These are phyloP conservation scores for human DNA, from an alignment of 2,113 vertebrate genomes.

Conservation along the genomic window GRCh38 chr4:142712001-142712500, in stretches of 20 bases:
- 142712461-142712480: neutral
- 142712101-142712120: neutral
- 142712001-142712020: too few species aligned
- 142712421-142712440: neutral
- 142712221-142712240: neutral
- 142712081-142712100: neutral
- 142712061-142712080: too few species aligned
- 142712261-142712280: neutral
- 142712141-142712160: neutral
- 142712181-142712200: neutral
- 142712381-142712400: neutral
- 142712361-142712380: neutral
- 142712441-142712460: neutral
- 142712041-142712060: too few species aligned
- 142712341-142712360: neutral
- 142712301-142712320: neutral
- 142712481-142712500: neutral
- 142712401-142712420: accelerated
- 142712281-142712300: neutral
- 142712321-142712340: neutral
- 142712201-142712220: neutral
- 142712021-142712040: too few species aligned
- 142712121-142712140: neutral
- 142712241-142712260: neutral
- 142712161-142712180: neutral